A percentile compares a stretch with the other conserved stretches of the same genome.
Conservation (phyloP, 1,140 invertebrate genomes). For the Orius insidiosus region DNA sequence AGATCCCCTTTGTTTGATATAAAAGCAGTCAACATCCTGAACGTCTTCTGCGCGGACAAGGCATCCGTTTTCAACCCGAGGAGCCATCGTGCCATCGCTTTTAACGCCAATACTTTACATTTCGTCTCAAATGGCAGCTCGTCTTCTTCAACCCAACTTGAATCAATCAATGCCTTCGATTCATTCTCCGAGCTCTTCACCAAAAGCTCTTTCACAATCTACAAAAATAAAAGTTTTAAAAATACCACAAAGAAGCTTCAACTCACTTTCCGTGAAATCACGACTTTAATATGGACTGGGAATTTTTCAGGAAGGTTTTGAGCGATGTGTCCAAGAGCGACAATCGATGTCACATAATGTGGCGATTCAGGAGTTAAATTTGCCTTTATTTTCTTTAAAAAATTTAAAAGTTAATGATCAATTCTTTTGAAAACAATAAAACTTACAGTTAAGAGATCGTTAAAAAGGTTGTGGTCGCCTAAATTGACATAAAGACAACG, state of each 20-base stretch:
- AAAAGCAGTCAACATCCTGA: constrained; percentile 79
- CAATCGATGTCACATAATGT: constrained; percentile 82
- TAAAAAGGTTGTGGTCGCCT: constrained; percentile 64
- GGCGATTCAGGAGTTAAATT: constrained; percentile 60
- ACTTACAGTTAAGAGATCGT: constrained; percentile 62
- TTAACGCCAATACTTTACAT: constrained; percentile 75
- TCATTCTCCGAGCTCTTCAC: constrained; percentile 57
- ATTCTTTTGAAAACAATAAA: neutral
- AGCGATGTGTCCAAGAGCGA: constrained; percentile 85
- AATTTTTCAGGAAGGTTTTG: constrained; percentile 78
- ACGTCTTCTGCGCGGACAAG: constrained; percentile 82
- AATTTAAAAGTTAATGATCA: neutral
- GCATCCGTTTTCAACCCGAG: constrained; percentile 76
- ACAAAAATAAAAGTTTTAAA: constrained; percentile 18
- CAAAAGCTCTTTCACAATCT: constrained; percentile 86
- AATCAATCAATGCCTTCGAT: constrained; percentile 28
- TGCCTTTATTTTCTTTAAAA: constrained; percentile 39
- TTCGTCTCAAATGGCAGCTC: constrained; percentile 77
- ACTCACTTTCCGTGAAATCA: constrained; percentile 71
- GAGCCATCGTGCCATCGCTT: constrained; percentile 91
- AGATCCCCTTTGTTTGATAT: constrained; percentile 78
- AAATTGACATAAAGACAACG: constrained; percentile 80
- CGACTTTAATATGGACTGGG: constrained; percentile 77
- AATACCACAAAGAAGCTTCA: neutral
- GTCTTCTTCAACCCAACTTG: constrained; percentile 75